Percentiles rank a stretch among this genome's conserved stretches.
These are phyloP conservation scores for Clarias magur DNA, from an alignment of 2,113 vertebrate species.

Conservation along the genomic window DNA sequence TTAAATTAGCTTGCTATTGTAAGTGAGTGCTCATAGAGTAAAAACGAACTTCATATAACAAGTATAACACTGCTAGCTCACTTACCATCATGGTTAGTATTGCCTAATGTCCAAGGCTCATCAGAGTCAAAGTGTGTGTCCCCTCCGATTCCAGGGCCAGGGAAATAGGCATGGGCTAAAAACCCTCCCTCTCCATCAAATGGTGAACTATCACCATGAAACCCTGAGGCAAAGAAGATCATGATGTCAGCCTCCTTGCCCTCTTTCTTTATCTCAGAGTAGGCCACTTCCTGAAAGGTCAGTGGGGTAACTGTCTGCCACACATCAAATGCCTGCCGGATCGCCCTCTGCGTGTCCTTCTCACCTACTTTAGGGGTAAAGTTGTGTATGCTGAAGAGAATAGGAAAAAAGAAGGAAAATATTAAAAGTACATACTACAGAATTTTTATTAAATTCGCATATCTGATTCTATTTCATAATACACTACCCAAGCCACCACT, in stretches of 20 bases:
- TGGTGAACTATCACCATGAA: conserved; percentile 96
- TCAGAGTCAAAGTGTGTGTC: conserved; percentile 98
- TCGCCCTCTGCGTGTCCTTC: conserved; percentile 91
- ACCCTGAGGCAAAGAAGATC: conserved; percentile 99
- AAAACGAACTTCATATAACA: neutral
- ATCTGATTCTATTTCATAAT: neutral
- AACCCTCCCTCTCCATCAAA: conserved; percentile 98
- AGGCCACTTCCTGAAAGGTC: conserved; percentile 95
- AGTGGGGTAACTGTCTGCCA: conserved; percentile 97
- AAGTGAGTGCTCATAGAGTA: neutral
- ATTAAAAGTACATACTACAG: neutral
- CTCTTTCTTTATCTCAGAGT: conserved; percentile 93
- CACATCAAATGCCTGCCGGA: conserved; percentile 95
- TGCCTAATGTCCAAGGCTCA: conserved; percentile 95
- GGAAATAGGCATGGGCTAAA: conserved; percentile 96
- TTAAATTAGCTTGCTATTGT: neutral
- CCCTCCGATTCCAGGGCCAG: conserved; percentile 95
- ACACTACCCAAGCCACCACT: neutral
- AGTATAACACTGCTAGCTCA: neutral
- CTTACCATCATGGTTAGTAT: conserved; percentile 94
- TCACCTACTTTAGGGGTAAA: conserved; percentile 97
- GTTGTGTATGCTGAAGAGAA: conserved; percentile 87
- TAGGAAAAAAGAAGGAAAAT: neutral
- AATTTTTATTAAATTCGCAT: neutral
- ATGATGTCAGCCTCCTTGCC: conserved; percentile 97